Evolutionary conservation across 2,113 vertebrate species (phyloP), one percentile per base, ranked within the genome.

Genomic region (Aldabrachelys gigantea): DNA sequence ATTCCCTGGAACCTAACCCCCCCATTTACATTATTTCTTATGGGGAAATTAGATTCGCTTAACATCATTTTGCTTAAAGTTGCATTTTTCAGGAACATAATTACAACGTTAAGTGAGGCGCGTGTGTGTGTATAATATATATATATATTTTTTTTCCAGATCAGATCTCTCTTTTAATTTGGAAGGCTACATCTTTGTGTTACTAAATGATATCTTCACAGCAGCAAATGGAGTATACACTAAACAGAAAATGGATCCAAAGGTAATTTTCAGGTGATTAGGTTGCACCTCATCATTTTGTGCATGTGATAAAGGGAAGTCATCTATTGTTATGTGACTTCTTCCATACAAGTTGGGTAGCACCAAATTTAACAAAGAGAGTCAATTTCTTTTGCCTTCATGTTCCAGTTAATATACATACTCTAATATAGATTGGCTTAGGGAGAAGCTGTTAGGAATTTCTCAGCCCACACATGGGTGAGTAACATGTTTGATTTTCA

Each of bases 171-270:
- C 99, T 87, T 99, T 99, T 92, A 99, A 98, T 91, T 87, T 98
- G 85, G 98, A 99, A 96, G 98, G 98, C 69, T 99, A 99, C 38
- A 80, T 92, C 1, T 99, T 99, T 89, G 99, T 99, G 38, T 98
- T 99, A 92, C 96, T 99, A 80, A 99, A 99, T 24, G 99, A 99
- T 89, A 93, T 98, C 94, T 99, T 99, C 97, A 99, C 99, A 47
- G 99, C 99, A 1, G 98, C 99, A 49, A 99, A 97, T 90, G 98
- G 98, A 25, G 99, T 99, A 97, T 99, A 99, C 96, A 99, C 98
- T 54, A 99, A 99, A 94, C 98, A 99, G 96, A 99, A 99, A 96
- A 98, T 99, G 1, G 98, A 98, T 90, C 98, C 97, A 52, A 98
- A 99, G 99, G 99, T 99, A 98, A 86, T 16, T 54, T 2, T 53